Conservation (phyloP, 1,140 invertebrate genomes). For the Caenorhabditis inopinata region DNA sequence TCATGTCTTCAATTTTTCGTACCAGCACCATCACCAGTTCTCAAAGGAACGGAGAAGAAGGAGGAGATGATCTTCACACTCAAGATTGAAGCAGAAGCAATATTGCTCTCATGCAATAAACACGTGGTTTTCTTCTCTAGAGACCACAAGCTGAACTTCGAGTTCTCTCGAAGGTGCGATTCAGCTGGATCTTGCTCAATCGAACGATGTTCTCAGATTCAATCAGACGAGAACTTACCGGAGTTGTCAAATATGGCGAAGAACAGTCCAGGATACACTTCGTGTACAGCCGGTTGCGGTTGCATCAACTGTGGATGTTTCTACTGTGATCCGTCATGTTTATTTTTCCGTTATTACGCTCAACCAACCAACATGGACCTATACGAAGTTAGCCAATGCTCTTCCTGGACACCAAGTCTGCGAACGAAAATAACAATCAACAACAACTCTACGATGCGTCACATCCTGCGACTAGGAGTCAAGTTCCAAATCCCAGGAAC, state of each 20-base stretch:
- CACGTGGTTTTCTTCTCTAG: not conserved
- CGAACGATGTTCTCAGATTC: not conserved
- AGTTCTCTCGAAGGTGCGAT: not conserved
- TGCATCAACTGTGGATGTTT: not conserved
- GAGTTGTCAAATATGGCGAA: not conserved
- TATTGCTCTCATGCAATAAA: not conserved
- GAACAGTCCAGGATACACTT: not conserved
- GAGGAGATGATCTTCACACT: not conserved
- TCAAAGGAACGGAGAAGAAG: too few species aligned
- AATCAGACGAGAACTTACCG: not conserved
- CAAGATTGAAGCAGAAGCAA: not conserved
- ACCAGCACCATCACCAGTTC: too few species aligned
- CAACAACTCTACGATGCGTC: not conserved
- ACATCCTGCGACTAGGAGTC: not conserved
- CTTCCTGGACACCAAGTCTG: not conserved
- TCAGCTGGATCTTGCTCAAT: not conserved
- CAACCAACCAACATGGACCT: not conserved
- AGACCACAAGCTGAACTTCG: not conserved
- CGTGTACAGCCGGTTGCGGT: not conserved
- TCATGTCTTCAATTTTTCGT: not conserved
- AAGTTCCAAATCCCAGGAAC: not conserved
- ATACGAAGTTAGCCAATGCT: not conserved
- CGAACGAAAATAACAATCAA: not conserved
- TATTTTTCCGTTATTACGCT: not conserved
- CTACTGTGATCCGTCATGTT: not conserved